Evolutionary conservation across 2,888 invertebrate genomes (phyloP), one percentile per base, ranked within the genome.

Genomic region (Gnatocerus cornutus): DNA sequence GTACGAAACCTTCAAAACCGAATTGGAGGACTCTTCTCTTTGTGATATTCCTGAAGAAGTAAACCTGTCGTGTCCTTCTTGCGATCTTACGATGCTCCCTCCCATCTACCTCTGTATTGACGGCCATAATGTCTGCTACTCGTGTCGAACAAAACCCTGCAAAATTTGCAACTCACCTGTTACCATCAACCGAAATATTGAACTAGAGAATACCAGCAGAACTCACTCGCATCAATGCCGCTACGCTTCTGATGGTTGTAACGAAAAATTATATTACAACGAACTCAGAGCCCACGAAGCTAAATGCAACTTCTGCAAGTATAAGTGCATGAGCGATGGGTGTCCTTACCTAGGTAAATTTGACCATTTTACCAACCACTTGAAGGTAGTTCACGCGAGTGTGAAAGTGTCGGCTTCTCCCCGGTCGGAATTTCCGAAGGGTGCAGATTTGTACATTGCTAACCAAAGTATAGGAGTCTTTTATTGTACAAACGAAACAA

Each of bases 391-490:
- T 4, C 81, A 81, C 58, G 73, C 77, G n/a, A 79, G 80, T 59
- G 75, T 76, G 1, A 78, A 77, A 53, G 68, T 80, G 1, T 29
- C 69, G 2, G 73, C 76, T 21, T 73, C 73, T 1, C 75, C 76
- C n/a, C 76, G 76, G 10, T 70, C 73, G n/a, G 69, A 72, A 7
- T 80, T 81, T 62, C 78, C 79, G n/a, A 80, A 76, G 55, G 69
- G 77, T 16, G 71, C 71, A 1, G 78, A 79, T 43, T 73, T 78
- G 10, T 79, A 78, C 59, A 50, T 81, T 3, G 73, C 73, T 0
- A 73, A 77, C 43, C n/a, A n/a, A n/a, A n/a, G n/a, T n/a, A 74
- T 74, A 27, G 81, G 81, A 4, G 76, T 81, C 3, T 81, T 81
- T 58, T 77, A 77, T 29, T 78, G 78, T 63, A 73, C 72, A 14